A percentile compares a stretch with the other conserved stretches of the same genome.
Conservation (phyloP, 2,113 vertebrate species). For the Myocastor coypus region DNA sequence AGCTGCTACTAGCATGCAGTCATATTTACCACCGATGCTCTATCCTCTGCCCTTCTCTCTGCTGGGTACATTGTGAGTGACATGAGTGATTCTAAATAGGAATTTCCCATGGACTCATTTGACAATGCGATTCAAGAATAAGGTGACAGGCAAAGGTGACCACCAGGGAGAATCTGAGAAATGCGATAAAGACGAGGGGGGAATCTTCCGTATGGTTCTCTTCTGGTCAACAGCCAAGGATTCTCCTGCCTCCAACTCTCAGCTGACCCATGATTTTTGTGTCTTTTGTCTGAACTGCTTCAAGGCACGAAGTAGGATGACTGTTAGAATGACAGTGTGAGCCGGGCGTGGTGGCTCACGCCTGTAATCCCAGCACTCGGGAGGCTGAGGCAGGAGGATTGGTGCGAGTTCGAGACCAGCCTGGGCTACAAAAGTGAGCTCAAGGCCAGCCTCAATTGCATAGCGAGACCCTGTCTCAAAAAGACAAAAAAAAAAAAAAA, state of each 20-base stretch:
- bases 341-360: no score
- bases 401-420: no score
- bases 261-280: neutral
- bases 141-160: neutral
- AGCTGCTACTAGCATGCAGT: neutral
- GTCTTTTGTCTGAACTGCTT: neutral
- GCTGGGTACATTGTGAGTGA: neutral
- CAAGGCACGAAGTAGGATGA: neutral
- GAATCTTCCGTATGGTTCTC: neutral
- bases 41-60: neutral
- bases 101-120: slow-evolving; percentile 32
- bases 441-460: no score
- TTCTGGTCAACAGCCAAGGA: neutral
- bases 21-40: neutral
- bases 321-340: neutral
- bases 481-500: no score
- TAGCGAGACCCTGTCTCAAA: no score
- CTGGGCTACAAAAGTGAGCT: no score
- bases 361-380: no score
- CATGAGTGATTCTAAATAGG: slow-evolving; percentile 38
- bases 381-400: no score
- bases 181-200: neutral
- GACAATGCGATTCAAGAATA: neutral
- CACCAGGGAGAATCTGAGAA: neutral
- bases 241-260: neutral